These are phyloP conservation scores for Thomomys bottae DNA, from an alignment of 2,113 vertebrate species.

Conservation along the genomic window DNA sequence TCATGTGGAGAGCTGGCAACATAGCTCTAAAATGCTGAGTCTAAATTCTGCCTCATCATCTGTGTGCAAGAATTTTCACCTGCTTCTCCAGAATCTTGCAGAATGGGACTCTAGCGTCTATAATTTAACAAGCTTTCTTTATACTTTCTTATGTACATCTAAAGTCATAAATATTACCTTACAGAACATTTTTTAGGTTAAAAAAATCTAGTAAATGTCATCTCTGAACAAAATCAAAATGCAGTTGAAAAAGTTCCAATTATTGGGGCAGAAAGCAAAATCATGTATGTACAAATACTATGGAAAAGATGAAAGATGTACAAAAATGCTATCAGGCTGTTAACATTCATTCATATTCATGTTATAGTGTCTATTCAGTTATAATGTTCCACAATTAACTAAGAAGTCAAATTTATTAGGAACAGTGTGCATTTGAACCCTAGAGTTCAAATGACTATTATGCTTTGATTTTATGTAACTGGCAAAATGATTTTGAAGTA, in stretches of 20 bases:
- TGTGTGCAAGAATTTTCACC: not conserved
- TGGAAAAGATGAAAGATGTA: not conserved
- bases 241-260: not conserved
- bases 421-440: not conserved
- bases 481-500: not conserved
- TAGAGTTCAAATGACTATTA: not conserved
- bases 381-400: not conserved
- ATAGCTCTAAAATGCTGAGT: not conserved
- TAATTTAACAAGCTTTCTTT: not conserved
- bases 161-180: not conserved
- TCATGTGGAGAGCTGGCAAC: not conserved
- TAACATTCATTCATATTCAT: not conserved
- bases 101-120: not conserved
- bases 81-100: not conserved
- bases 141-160: not conserved
- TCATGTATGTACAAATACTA: not conserved
- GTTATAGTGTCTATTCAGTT: no score
- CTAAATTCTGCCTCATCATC: not conserved
- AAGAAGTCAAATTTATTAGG: slow-evolving; percentile 8
- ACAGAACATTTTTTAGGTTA: not conserved
- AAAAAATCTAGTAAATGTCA: not conserved
- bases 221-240: not conserved
- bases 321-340: not conserved
- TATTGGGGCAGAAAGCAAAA: not conserved
- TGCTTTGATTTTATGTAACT: not conserved